phyloP scores from a whole-genome alignment of 2,113 vertebrate species.

The Actinemys pallida region DNA sequence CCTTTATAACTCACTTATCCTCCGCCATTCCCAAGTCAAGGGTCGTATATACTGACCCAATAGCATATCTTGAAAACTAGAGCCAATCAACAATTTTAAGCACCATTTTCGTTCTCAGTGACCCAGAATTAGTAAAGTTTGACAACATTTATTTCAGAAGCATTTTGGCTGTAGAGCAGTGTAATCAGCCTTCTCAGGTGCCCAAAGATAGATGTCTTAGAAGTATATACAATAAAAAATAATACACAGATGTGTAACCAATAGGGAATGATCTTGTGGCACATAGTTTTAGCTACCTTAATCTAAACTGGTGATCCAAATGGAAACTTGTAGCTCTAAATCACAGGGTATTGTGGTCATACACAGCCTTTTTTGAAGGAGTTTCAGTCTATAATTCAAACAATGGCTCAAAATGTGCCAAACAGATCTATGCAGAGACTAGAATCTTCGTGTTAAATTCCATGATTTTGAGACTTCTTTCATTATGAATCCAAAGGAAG shows the following conservation, averaged over 20 bases:
- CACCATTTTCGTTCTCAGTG: too few relatives aligned
- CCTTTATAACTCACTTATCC: too few relatives aligned
- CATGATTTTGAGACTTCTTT: not conserved
- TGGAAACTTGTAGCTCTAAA: slow-evolving; percentile 5
- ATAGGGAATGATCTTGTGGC: slow-evolving; percentile 37
- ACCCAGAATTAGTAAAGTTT: too few relatives aligned
- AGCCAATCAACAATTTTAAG: too few relatives aligned
- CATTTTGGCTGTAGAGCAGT: too few relatives aligned
- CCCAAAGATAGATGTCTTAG: slow-evolving; percentile 25
- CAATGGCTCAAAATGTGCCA: not conserved
- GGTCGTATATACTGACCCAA: too few relatives aligned
- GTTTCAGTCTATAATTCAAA: slow-evolving; percentile 22
- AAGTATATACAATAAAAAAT: slow-evolving; percentile 45
- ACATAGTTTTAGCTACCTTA: slow-evolving; percentile 46
- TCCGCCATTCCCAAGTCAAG: too few relatives aligned
- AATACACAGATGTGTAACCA: slow-evolving; percentile 10
- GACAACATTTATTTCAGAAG: too few relatives aligned
- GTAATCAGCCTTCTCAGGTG: not conserved
- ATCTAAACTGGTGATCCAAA: not conserved
- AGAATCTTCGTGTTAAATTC: slow-evolving; percentile 23
- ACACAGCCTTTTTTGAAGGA: slow-evolving; percentile 31
- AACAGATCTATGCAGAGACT: not conserved
- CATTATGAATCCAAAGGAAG: slow-evolving; percentile 1
- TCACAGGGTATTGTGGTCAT: not conserved
- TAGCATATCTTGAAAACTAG: too few relatives aligned